These are phyloP conservation scores for Drosophila dives DNA, from an alignment of 2,888 invertebrate genomes.

Conservation along the genomic window DNA sequence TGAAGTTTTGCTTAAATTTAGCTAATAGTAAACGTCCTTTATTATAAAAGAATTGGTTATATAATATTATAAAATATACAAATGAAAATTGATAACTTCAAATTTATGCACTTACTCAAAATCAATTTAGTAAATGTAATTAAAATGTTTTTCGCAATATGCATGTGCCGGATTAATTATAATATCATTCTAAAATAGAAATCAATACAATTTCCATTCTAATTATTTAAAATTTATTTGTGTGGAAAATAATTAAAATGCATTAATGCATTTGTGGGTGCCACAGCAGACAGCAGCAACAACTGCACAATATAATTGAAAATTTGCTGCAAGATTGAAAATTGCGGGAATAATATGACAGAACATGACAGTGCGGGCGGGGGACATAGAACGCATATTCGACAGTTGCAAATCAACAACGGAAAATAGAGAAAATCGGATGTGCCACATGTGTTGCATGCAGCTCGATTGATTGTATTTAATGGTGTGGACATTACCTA, in stretches of 20 bases:
- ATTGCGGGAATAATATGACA: slow-evolving; percentile 41
- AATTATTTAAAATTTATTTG: slow-evolving; percentile 31
- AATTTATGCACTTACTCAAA: neutral
- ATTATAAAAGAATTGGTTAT: neutral
- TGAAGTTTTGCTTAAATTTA: slow-evolving; percentile 15
- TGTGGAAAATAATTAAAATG: slow-evolving; percentile 27
- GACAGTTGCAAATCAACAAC: slow-evolving; percentile 15
- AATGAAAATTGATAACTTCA: neutral
- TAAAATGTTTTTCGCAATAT: neutral
- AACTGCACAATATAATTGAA: slow-evolving; percentile 56
- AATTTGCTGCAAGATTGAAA: slow-evolving; percentile 35
- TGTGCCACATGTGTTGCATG: slow-evolving; percentile 49
- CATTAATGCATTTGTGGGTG: slow-evolving; percentile 37
- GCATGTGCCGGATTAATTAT: neutral
- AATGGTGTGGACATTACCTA: slow-evolving; percentile 32
- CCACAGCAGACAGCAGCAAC: neutral
- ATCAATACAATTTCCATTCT: neutral
- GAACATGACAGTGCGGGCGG: neutral
- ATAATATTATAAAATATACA: neutral
- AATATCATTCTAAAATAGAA: neutral
- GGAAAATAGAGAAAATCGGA: slow-evolving; percentile 11
- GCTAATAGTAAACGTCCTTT: neutral
- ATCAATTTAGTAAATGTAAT: neutral
- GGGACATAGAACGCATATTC: slow-evolving; percentile 9
- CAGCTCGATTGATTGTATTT: slow-evolving; percentile 50